Evolutionary conservation across 2,888 invertebrate genomes (phyloP).

Genomic region (Agrotis segetum): DNA sequence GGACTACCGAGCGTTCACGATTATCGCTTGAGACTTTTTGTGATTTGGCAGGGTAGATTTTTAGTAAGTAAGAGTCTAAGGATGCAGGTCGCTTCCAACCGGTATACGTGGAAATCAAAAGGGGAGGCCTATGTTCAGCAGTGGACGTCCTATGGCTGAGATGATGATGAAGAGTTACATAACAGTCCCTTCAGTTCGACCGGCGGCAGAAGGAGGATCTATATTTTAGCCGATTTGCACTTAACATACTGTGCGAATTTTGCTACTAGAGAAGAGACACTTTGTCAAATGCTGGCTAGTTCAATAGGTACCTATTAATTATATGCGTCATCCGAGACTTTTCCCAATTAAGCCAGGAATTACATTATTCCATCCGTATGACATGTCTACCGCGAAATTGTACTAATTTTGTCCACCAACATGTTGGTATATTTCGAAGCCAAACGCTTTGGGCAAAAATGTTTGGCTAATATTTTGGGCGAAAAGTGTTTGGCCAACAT

Average conservation of each 20-base stretch:
- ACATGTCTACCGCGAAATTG: constrained; percentile 52
- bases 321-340: constrained; percentile 49
- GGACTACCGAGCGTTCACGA: no score
- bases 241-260: neutral
- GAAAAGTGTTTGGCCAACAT: constrained; percentile 34
- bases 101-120: no score
- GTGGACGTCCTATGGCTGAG: no score
- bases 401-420: constrained; percentile 52
- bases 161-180: no score
- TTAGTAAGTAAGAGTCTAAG: no score
- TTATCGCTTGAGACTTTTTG: no score
- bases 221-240: no score
- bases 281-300: constrained; percentile 28
- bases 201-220: no score
- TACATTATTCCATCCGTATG: constrained; percentile 49
- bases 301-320: constrained; percentile 44
- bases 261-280: neutral
- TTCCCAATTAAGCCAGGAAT: constrained; percentile 62
- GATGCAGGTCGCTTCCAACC: no score
- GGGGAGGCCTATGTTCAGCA: no score
- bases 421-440: constrained; percentile 29
- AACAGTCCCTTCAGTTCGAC: no score
- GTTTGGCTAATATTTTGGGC: neutral
- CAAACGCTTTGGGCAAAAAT: constrained; percentile 32
- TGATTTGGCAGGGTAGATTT: no score